Percentiles rank a stretch among this genome's conserved stretches.
Conservation (phyloP, 1,140 invertebrate species). For the Hermetia illucens region DNA sequence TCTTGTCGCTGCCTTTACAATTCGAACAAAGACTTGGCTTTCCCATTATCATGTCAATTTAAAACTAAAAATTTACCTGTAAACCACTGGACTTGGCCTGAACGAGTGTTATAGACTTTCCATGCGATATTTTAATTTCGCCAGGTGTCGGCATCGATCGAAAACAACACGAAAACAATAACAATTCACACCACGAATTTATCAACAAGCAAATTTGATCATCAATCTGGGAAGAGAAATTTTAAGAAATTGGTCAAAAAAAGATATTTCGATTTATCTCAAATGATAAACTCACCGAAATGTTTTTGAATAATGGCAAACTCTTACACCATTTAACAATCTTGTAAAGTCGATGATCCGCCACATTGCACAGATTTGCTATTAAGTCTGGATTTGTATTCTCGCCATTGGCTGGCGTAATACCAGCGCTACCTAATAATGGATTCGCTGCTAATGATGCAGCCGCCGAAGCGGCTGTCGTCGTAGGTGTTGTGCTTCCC, state of each 20-base stretch:
- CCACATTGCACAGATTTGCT: constrained; percentile 80
- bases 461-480: constrained; percentile 10
- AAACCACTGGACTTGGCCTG: constrained; percentile 37
- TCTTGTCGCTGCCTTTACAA: not conserved
- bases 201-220: constrained; percentile 94
- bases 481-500: constrained; percentile 28
- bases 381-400: constrained; percentile 71
- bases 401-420: constrained; percentile 38
- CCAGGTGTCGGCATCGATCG: constrained; percentile 74
- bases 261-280: not conserved
- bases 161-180: constrained; percentile 86
- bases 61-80: constrained; percentile 19
- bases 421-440: constrained; percentile 43
- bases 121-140: constrained; percentile 66
- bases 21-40: not conserved
- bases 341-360: constrained; percentile 90
- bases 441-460: constrained; percentile 36
- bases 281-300: constrained; percentile 51
- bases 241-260: not conserved
- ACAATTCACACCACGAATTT: constrained; percentile 93
- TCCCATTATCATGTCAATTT: not conserved
- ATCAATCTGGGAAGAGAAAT: constrained; percentile 55
- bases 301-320: constrained; percentile 90
- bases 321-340: constrained; percentile 98
- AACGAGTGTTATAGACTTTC: constrained; percentile 56